Evolutionary conservation across 2,888 invertebrate species (phyloP).

Genomic region (Diarsia mendica): DNA sequence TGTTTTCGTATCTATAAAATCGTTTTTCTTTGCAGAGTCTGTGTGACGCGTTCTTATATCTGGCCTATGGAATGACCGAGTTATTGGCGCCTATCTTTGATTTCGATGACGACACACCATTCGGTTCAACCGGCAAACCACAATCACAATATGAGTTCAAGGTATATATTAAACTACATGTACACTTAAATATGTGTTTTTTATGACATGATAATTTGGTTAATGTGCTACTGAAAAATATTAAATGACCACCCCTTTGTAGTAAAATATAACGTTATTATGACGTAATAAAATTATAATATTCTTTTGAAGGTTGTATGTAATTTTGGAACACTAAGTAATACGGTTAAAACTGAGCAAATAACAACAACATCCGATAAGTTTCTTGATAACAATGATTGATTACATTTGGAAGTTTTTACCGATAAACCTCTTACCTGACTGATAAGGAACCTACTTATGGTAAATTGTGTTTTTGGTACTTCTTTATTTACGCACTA

Average conservation of each 20-base stretch:
- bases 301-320: not conserved
- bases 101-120: constrained; percentile 70
- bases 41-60: constrained; percentile 68
- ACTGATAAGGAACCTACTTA: constrained; percentile 13
- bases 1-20: not conserved
- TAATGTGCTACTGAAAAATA: not conserved
- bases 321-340: not conserved
- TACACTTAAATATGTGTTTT: not conserved
- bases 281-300: not conserved
- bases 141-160: constrained; percentile 67
- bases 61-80: constrained; percentile 78
- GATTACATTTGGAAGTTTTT: constrained; percentile 27
- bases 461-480: not conserved
- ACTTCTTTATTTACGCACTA: not conserved
- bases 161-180: constrained; percentile 53
- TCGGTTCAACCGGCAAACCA: constrained; percentile 72
- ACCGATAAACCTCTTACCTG: not conserved
- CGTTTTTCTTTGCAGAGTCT: constrained; percentile 62
- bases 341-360: not conserved
- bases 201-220: not conserved
- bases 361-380: constrained; percentile 6
- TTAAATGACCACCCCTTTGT: not conserved
- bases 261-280: not conserved
- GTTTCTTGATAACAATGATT: constrained; percentile 31
- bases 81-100: constrained; percentile 75